Conservation (phyloP, 1,140 invertebrate species). For the Meloidogyne floridensis region DNA sequence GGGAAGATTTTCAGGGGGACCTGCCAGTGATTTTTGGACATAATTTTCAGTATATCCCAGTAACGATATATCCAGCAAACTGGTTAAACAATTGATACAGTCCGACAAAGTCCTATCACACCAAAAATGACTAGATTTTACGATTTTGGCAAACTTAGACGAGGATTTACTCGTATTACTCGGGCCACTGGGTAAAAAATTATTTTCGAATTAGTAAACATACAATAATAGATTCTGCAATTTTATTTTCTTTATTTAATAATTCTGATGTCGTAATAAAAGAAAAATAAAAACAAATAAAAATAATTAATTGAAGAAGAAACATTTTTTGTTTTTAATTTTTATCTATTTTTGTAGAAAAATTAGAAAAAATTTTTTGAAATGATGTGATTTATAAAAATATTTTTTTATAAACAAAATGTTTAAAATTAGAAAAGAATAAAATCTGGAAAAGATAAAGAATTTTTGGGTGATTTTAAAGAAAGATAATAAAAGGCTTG, state of each 20-base stretch:
- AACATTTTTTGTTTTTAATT: background rate
- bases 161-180: no score
- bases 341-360: background rate
- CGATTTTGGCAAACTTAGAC: no score
- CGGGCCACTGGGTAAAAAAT: background rate
- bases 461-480: background rate
- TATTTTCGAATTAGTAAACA: background rate
- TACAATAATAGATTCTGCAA: conserved; percentile 3
- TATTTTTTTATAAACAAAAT: background rate
- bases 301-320: background rate
- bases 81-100: no score
- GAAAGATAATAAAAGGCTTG: background rate
- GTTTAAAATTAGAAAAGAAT: background rate
- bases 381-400: background rate
- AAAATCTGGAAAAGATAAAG: background rate
- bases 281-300: background rate
- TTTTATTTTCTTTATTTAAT: background rate
- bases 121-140: no score
- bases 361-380: background rate
- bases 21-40: no score
- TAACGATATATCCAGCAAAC: no score
- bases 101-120: no score
- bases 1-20: no score
- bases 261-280: background rate
- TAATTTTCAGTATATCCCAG: no score